Percentiles rank a stretch among this genome's conserved stretches.
Conservation (phyloP, 2,888 invertebrate species). For the Synergus laeviventris region DNA sequence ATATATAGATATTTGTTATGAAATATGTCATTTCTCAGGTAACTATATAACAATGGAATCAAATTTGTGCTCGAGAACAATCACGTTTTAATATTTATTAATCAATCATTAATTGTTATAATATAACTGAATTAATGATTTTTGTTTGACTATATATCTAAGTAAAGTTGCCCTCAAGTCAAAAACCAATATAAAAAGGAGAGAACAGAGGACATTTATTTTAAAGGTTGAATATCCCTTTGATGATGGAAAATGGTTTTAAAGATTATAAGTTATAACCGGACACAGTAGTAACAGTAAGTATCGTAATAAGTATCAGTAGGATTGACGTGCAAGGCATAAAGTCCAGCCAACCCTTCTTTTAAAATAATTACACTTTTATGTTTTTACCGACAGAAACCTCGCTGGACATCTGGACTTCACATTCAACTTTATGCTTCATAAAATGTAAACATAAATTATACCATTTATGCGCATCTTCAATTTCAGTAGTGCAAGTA, state of each 20-base stretch:
- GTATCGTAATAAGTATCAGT: neutral
- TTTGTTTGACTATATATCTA: neutral
- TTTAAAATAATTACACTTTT: constrained; percentile 20
- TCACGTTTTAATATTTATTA: neutral
- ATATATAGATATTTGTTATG: constrained; percentile 30
- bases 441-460: constrained; percentile 30
- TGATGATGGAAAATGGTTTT: no score
- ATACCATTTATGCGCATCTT: constrained; percentile 9
- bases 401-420: constrained; percentile 26
- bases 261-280: neutral
- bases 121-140: no score
- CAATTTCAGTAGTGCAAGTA: constrained; percentile 1
- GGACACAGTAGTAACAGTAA: neutral
- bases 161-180: no score
- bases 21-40: constrained; percentile 13
- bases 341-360: neutral
- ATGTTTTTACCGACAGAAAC: constrained; percentile 5
- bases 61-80: neutral
- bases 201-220: no score
- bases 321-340: neutral
- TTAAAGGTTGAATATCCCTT: no score
- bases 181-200: no score
- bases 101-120: neutral
- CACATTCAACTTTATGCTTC: constrained; percentile 33
- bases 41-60: constrained; percentile 8